Conservation (phyloP, 2,888 invertebrate genomes). For the Gonocerus acuteangulatus region DNA sequence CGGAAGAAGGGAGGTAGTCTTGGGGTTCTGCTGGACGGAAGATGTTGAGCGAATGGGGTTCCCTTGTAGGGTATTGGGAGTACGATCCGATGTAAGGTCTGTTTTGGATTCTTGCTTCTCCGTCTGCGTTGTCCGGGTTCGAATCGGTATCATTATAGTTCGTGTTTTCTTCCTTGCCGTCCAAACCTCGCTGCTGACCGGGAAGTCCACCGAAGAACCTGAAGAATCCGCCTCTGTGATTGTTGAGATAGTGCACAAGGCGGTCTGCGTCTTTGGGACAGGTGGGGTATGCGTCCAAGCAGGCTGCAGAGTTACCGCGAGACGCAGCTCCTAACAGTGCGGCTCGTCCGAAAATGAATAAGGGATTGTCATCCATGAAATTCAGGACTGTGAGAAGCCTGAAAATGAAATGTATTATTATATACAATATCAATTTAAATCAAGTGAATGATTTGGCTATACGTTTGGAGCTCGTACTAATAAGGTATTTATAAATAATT, state of each 20-base stretch:
- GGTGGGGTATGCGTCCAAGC: constrained; percentile 58
- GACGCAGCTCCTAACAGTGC: constrained; percentile 65
- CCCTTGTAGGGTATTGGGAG: not conserved
- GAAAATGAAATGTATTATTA: too few species aligned
- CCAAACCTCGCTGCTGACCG: constrained; percentile 13
- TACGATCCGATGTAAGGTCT: constrained; percentile 2
- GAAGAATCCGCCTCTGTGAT: constrained; percentile 79
- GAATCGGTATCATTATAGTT: constrained; percentile 23
- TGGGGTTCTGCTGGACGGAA: constrained; percentile 9
- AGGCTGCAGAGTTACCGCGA: constrained; percentile 53
- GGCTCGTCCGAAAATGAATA: constrained; percentile 66
- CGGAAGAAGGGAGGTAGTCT: constrained; percentile 17
- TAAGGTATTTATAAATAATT: too few species aligned
- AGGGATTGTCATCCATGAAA: constrained; percentile 53
- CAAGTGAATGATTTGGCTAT: too few species aligned
- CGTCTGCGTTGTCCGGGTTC: not conserved
- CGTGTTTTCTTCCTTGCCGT: constrained; percentile 10
- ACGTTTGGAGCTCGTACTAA: too few species aligned
- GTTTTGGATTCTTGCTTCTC: constrained; percentile 31
- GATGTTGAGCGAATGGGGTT: constrained; percentile 17
- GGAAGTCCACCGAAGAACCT: constrained; percentile 54
- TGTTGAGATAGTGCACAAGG: constrained; percentile 70
- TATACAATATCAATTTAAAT: too few species aligned
- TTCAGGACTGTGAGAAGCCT: constrained; percentile 55
- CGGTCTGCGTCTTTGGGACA: constrained; percentile 67